phyloP scores from a whole-genome alignment of 2,113 vertebrate genomes.

The Sardina pilchardus region DNA sequence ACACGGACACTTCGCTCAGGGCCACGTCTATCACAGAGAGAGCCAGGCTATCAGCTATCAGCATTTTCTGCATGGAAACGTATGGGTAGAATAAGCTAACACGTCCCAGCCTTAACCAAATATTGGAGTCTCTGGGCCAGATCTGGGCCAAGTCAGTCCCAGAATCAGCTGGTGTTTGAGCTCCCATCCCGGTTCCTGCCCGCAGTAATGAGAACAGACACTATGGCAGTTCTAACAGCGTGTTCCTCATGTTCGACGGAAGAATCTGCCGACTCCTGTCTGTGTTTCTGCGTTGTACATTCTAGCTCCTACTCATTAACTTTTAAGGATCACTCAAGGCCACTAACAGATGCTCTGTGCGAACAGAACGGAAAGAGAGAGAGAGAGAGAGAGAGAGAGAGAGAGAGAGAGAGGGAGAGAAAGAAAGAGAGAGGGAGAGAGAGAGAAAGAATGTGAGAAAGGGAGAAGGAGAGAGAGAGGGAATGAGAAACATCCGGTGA shows the following conservation, averaged over 20 bases:
- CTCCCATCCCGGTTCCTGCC: too few species aligned
- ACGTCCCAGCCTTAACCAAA: too few species aligned
- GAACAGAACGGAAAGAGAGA: not conserved
- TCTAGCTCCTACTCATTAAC: slow-evolving; percentile 35
- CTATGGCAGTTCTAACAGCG: not conserved
- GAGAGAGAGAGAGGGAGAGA: not conserved
- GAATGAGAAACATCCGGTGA: not conserved
- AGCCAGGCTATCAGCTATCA: too few species aligned
- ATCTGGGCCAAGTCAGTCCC: too few species aligned
- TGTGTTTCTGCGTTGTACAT: slow-evolving; percentile 19
- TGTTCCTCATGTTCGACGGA: not conserved
- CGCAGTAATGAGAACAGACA: not conserved
- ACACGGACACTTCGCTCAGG: not conserved
- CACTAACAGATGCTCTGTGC: slow-evolving; percentile 37
- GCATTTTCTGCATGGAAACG: too few species aligned
- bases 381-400: not conserved
- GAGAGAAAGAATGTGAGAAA: not conserved
- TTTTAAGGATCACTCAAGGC: slow-evolving; percentile 50
- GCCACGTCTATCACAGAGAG: too few species aligned
- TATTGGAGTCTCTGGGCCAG: too few species aligned
- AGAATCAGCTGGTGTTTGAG: too few species aligned
- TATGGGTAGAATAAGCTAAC: too few species aligned
- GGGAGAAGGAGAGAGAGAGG: not conserved
- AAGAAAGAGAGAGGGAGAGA: not conserved
- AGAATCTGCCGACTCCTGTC: not conserved